Evolutionary conservation across 2,113 vertebrate genomes (phyloP).

Genomic region (Typhlomys cinereus): DNA sequence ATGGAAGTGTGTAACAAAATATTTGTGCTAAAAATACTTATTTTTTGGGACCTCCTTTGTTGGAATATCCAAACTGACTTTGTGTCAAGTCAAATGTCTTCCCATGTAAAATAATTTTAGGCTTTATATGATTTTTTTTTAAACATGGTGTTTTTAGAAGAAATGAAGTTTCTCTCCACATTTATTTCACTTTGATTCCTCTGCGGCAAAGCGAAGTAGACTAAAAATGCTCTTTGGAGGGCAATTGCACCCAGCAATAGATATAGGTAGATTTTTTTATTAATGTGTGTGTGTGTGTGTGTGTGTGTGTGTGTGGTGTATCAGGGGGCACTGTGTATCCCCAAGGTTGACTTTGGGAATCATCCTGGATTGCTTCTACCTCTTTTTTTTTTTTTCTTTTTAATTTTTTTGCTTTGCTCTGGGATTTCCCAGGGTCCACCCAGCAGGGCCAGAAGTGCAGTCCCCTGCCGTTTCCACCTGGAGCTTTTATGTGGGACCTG

Average conservation of each 20-base stretch:
- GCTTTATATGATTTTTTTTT: conserved; percentile 41
- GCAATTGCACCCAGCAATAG: conserved; percentile 3
- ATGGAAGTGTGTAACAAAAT: background rate
- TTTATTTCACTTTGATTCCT: conserved; percentile 34
- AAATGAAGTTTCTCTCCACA: conserved; percentile 39
- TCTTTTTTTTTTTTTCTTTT: too few relatives aligned
- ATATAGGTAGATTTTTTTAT: background rate
- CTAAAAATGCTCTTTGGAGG: conserved; percentile 37
- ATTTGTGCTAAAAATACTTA: conserved; percentile 17
- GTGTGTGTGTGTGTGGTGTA: too few relatives aligned
- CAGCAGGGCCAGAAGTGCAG: too few relatives aligned
- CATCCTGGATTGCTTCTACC: too few relatives aligned
- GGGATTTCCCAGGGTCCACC: too few relatives aligned
- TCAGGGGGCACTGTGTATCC: too few relatives aligned
- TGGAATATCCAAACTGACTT: background rate
- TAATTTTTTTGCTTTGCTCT: too few relatives aligned
- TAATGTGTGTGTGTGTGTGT: too few relatives aligned
- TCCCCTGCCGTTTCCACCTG: too few relatives aligned
- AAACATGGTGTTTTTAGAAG: conserved; percentile 22
- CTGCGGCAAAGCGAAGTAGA: background rate
- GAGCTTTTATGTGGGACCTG: too few relatives aligned
- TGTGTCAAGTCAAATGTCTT: background rate
- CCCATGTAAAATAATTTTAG: conserved; percentile 6
- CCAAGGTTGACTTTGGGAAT: too few relatives aligned
- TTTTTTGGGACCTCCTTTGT: conserved; percentile 1